Evolutionary conservation across 1,140 invertebrate species (phyloP).

Genomic region (Plectrocnemia conspersa): DNA sequence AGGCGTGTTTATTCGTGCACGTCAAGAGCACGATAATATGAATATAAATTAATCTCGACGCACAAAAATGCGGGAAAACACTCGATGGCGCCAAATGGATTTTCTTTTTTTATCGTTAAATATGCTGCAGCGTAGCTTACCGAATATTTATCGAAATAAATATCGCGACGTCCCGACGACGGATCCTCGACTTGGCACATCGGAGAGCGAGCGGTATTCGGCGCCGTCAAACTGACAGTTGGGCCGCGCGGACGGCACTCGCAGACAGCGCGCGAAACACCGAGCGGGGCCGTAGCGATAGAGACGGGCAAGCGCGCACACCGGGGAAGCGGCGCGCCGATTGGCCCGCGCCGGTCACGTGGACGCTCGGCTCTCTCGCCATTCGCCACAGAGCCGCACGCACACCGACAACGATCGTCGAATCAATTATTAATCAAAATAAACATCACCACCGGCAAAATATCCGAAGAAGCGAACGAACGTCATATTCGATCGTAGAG

Average conservation of each 20-base stretch:
- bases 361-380: background rate
- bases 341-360: background rate
- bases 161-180: slow-evolving; percentile 51
- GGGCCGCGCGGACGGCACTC: slow-evolving; percentile 46
- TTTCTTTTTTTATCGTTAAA: too few species aligned
- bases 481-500: too few species aligned
- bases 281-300: slow-evolving; percentile 47
- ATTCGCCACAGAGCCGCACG: background rate
- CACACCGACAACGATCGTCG: background rate
- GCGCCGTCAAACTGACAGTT: slow-evolving; percentile 52
- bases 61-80: too few species aligned
- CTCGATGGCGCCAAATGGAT: too few species aligned
- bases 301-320: slow-evolving; percentile 38
- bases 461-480: too few species aligned
- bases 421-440: background rate
- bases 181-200: slow-evolving; percentile 54
- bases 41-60: too few species aligned
- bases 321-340: background rate
- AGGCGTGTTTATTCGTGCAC: too few species aligned
- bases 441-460: too few species aligned
- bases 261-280: slow-evolving; percentile 49
- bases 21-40: too few species aligned
- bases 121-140: slow-evolving; percentile 41
- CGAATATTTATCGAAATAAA: slow-evolving; percentile 53
- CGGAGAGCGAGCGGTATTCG: slow-evolving; percentile 48